Evolutionary conservation across 2,888 invertebrate genomes (phyloP), one percentile per base, ranked within the genome.

Genomic region (Zhuqinia jingwanae): DNA sequence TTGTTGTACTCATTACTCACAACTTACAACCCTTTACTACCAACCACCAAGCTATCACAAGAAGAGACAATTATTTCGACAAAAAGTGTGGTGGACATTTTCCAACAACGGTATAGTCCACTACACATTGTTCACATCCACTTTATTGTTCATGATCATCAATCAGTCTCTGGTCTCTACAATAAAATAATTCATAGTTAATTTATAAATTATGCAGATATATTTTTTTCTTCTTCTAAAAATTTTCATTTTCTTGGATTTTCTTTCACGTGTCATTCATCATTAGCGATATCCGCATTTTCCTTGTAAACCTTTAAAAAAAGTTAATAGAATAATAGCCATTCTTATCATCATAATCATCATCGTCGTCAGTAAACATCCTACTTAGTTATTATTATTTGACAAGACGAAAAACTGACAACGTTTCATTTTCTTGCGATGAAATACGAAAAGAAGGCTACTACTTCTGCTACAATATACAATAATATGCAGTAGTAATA

Each of bases 81-180:
- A 65, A 65, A 63, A 25, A 75, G 27, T 5, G 15, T 30, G 36
- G 68, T 80, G 80, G 80, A 80, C 80, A 65, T 68, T 68, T 68
- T 80, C 80, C 80, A 80, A 80, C 53, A 80, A 36, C 76, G 42
- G 56, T 56, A 53, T 22, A 47, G 8, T 58, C 2, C 36, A 36
- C 36, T 36, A 36, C 36, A 36, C 36, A 36, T 8, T 36, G 36
- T 36, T 6, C 36, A n/a, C n/a, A 8, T 73, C 13, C 13, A 22
- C 25, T 58, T 13, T 10, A 25, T 58, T 36, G 45, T 45, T 10
- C n/a, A 6, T 17, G 22, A 56, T 17, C 20, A 56, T 56, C 10
- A 45, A 45, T 8, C 22, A 25, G 36, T 36, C 36, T 36, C n/a
- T n/a, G n/a, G n/a, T n/a, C n/a, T n/a, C n/a, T n/a, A n/a, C n/a